These are phyloP conservation scores for Seriola aureovittata DNA, from an alignment of 2,113 vertebrate genomes.

Conservation along the genomic window DNA sequence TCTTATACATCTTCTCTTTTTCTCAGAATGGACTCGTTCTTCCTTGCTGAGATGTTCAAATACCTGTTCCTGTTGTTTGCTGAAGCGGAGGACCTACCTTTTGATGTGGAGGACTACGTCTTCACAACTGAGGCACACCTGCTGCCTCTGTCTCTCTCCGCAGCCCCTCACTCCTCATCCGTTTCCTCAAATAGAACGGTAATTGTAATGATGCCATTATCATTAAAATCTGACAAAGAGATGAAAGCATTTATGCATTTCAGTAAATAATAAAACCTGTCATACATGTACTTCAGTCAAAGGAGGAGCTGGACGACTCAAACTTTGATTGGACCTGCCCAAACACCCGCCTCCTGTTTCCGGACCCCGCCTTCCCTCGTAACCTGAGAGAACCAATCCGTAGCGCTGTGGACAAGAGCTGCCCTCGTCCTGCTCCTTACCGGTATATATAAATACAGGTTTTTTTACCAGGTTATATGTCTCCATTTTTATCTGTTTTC, in stretches of 20 bases:
- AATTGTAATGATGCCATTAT: neutral
- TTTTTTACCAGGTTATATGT: neutral
- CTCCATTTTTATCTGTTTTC: neutral
- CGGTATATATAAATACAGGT: conserved; percentile 57
- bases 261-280: neutral
- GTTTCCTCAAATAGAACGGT: conserved; percentile 75
- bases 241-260: neutral
- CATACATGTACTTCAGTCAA: conserved; percentile 50
- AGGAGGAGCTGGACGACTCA: conserved; percentile 93
- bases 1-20: neutral
- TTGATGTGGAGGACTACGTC: conserved; percentile 97
- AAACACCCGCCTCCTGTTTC: conserved; percentile 96
- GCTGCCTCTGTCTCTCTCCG: conserved; percentile 95
- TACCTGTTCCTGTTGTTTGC: conserved; percentile 97
- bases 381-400: conserved; percentile 96
- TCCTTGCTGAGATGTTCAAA: conserved; percentile 99
- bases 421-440: conserved; percentile 86
- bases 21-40: conserved; percentile 98
- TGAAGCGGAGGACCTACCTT: conserved; percentile 92
- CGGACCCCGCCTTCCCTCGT: conserved; percentile 94
- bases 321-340: conserved; percentile 99
- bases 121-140: conserved; percentile 99
- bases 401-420: conserved; percentile 96
- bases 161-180: conserved; percentile 83
- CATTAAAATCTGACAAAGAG: neutral